A percentile compares a stretch with the other conserved stretches of the same genome.
These are phyloP conservation scores for Lasioglossum vierecki DNA, from an alignment of 2,888 invertebrate genomes.

Conservation along the genomic window DNA sequence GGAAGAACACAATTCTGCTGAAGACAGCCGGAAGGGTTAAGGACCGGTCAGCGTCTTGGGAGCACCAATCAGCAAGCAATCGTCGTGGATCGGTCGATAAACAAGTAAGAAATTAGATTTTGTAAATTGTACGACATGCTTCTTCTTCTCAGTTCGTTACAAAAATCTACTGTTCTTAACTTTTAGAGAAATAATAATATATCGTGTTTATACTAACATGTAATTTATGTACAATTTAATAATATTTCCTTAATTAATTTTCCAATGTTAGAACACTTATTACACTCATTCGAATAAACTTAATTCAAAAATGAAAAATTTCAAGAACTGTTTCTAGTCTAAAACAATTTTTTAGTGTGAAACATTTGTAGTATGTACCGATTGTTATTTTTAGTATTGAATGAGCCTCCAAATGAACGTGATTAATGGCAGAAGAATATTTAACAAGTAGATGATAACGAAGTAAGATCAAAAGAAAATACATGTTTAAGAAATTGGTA, in stretches of 20 bases:
- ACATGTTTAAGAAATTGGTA: background rate
- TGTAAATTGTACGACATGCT: background rate
- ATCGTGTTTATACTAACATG: background rate
- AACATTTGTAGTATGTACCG: background rate
- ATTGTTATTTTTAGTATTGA: background rate
- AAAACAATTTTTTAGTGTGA: background rate
- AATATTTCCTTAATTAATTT: background rate
- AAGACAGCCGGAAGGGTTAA: background rate
- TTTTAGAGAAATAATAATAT: background rate
- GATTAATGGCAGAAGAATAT: background rate
- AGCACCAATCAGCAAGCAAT: conserved; percentile 11
- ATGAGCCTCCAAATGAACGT: background rate
- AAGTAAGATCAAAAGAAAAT: background rate
- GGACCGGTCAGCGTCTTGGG: background rate
- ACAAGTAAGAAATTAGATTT: conserved; percentile 14
- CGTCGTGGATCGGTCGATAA: conserved; percentile 4
- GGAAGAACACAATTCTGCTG: background rate
- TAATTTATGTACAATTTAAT: background rate
- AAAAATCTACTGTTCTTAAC: background rate
- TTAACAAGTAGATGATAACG: background rate
- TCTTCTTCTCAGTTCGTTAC: background rate
- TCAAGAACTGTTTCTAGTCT: background rate
- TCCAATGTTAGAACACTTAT: no score
- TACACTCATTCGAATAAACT: background rate
- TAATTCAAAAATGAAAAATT: background rate